These are phyloP conservation scores for Lasius platythorax DNA, from an alignment of 2,888 invertebrate species.

Conservation along the genomic window DNA sequence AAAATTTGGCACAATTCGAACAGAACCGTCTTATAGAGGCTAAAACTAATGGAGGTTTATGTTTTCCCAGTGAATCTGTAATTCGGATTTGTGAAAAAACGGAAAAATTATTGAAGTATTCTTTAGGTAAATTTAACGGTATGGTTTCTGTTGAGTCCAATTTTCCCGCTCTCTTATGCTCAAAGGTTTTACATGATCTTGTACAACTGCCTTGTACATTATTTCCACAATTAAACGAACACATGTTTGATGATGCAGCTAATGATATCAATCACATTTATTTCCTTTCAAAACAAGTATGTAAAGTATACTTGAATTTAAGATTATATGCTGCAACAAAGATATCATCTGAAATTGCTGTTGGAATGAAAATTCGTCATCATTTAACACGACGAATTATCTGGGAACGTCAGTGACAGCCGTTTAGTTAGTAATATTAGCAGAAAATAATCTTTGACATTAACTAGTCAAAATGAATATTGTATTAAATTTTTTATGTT, in stretches of 20 bases:
- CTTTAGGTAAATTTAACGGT: background rate
- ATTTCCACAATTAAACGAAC: background rate
- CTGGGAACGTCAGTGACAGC: conserved; percentile 6
- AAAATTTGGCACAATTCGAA: background rate
- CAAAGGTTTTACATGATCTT: background rate
- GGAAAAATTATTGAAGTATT: background rate
- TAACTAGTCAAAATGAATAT: no score
- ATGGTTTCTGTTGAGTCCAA: background rate
- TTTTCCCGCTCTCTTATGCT: background rate
- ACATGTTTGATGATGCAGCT: background rate
- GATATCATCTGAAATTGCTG: background rate
- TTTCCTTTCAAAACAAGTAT: background rate
- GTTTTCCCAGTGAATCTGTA: background rate
- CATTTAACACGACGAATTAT: background rate
- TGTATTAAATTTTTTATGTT: no score
- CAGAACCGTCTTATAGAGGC: background rate
- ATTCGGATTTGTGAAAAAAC: background rate
- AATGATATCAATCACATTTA: background rate
- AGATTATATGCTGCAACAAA: conserved; percentile 2
- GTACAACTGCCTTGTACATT: background rate
- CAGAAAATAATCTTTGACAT: no score
- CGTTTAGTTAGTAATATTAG: background rate
- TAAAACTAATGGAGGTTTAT: background rate
- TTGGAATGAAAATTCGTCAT: background rate
- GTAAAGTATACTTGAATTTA: background rate